These are phyloP conservation scores for Tenualosa ilisha DNA, from an alignment of 2,797 vertebrate species.

Conservation along the genomic window DNA sequence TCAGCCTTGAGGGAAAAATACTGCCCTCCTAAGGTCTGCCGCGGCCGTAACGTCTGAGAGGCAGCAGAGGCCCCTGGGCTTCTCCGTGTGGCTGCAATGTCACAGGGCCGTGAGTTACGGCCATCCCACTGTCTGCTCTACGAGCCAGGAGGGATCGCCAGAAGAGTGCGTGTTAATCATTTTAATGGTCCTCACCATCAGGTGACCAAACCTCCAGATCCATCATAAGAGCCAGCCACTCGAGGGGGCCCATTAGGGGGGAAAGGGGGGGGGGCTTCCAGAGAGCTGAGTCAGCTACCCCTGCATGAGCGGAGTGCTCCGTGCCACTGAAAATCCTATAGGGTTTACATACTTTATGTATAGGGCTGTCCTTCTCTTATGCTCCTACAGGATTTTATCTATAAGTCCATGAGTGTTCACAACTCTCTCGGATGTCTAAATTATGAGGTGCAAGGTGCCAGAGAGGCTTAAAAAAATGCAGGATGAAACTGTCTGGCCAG, in stretches of 20 bases:
- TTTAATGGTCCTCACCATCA: not conserved
- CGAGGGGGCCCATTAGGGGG: not conserved
- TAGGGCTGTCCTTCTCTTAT: not conserved
- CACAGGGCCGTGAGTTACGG: conserved; percentile 23
- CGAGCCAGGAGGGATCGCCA: not conserved
- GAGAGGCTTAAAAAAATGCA: not conserved
- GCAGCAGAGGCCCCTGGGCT: conserved; percentile 6
- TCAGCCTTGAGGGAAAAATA: not conserved
- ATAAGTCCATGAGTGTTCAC: not conserved
- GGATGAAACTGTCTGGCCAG: not conserved
- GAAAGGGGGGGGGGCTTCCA: not conserved
- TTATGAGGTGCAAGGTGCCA: not conserved
- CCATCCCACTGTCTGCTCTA: not conserved
- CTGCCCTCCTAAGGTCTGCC: not conserved
- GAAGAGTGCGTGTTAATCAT: conserved; percentile 9
- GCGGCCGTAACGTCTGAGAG: not conserved
- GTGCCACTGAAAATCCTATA: conserved; percentile 10
- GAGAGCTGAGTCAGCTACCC: conserved; percentile 7
- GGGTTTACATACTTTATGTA: not conserved
- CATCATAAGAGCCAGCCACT: not conserved
- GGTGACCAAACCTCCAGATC: conserved; percentile 17
- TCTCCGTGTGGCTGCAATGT: not conserved
- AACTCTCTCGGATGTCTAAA: not conserved
- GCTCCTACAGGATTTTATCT: not conserved
- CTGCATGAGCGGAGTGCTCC: not conserved